phyloP scores from a whole-genome alignment of 2,797 vertebrate species.

The Sebastes taczanowskii region DNA sequence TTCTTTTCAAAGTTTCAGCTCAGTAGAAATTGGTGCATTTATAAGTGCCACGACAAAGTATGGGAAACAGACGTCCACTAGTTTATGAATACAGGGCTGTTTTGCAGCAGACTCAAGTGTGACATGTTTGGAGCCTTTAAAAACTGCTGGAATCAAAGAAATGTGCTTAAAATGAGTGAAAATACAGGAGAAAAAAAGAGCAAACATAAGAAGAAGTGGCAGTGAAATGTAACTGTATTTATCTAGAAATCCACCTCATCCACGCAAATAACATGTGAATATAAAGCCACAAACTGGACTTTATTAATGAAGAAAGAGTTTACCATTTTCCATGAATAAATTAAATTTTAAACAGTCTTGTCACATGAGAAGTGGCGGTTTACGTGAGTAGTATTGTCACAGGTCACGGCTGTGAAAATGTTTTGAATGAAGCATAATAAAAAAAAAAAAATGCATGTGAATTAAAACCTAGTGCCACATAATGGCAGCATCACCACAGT shows the following conservation, averaged over 20 bases:
- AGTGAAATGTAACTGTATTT: not conserved
- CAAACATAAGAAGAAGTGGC: not conserved
- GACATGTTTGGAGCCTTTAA: not conserved
- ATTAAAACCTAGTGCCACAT: too few relatives aligned
- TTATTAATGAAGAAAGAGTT: not conserved
- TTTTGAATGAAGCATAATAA: too few relatives aligned
- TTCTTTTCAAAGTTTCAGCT: not conserved
- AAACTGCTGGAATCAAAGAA: not conserved
- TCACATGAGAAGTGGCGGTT: not conserved
- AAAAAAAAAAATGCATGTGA: too few relatives aligned
- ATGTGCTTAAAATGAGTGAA: not conserved
- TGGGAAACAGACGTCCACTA: not conserved
- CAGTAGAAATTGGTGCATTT: not conserved
- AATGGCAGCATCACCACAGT: too few relatives aligned
- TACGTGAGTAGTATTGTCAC: not conserved
- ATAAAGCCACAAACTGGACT: not conserved
- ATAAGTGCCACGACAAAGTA: not conserved
- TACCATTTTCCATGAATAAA: not conserved
- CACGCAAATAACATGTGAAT: not conserved
- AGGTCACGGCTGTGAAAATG: too few relatives aligned
- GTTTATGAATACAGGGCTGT: not conserved
- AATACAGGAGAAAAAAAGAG: not conserved
- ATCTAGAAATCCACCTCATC: not conserved
- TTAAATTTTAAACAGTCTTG: not conserved
- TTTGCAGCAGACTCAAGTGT: not conserved